Base-by-base conservation (phyloP, 2,888 invertebrate species). In the Megaustenia siamemsis region DNA sequence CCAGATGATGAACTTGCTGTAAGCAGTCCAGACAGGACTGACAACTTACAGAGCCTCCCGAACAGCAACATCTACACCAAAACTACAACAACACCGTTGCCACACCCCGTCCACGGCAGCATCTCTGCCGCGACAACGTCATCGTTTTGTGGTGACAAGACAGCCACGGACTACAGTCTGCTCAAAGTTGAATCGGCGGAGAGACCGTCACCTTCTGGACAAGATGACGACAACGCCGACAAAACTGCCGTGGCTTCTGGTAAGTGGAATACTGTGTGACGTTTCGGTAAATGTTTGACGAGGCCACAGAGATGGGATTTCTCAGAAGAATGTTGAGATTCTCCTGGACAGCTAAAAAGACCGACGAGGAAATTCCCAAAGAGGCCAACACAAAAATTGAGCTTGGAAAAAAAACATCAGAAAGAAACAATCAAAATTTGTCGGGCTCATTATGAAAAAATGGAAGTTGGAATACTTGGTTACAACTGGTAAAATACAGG, bases 11-110 rank as follows among this genome's bases (percentile, higher is more conserved):
- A 60, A n/a, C 43, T 8, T 38, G 78, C 18, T 49, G 68, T 32
- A 32, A 77, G 71, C 2, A 60, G 53, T 8, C 69, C 66, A 4
- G 53, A 69, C 24, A 53, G 38, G 28, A n/a, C 80, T 18, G 69
- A 71, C n/a, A 73, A 71, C 73, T 53, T 76, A 10, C 60, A 66
- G 75, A 73, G 82, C 21, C 66, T 75, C 12, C 91, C 76, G 96
- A 96, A 94, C 97, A 97, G 93, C 96, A 94, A 86, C 73, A 83
- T 56, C 93, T 93, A 80, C 86, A 76, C 86, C 88, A 91, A 43
- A 88, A 89, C 8, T 18, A 43, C 53, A 15, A 18, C 66, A 18
- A 32, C 75, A 10, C 32, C 80, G 89, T 89, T 80, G 86, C 89
- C 56, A 92, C 73, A 24, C 28, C 63, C 43, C 40, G 45, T 63